These are phyloP conservation scores for Cancer borealis DNA, from an alignment of 2,888 invertebrate genomes.

Conservation along the genomic window DNA sequence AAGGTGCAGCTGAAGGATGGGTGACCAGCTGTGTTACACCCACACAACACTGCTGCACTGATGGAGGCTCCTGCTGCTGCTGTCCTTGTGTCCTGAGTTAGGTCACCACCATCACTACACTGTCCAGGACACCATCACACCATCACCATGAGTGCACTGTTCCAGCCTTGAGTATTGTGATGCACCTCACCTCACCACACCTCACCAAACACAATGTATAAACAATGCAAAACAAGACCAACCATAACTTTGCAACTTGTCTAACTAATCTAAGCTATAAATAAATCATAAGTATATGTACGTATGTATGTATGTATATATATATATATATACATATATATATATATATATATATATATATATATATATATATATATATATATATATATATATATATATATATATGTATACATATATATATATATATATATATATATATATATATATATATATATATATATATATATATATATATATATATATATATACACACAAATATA, in stretches of 20 bases:
- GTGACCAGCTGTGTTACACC: no score
- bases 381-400: background rate
- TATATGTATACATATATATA: background rate
- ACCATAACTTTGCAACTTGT: slow-evolving; percentile 24
- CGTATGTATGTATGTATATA: background rate
- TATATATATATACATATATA: background rate
- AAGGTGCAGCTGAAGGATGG: no score
- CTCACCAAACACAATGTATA: slow-evolving; percentile 3
- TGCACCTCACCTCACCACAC: background rate
- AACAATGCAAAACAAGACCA: background rate
- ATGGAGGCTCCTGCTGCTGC: background rate
- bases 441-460: background rate
- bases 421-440: background rate
- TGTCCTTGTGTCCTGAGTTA: background rate
- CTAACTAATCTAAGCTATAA: background rate
- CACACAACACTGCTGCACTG: no score
- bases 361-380: background rate
- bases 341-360: background rate
- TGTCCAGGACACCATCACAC: background rate
- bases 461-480: background rate
- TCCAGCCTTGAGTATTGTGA: background rate
- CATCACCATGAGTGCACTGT: background rate
- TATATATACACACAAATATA: background rate
- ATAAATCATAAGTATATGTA: background rate
- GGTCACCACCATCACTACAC: background rate